phyloP scores from a whole-genome alignment of 1,140 invertebrate genomes.

The Ylistrum balloti region DNA sequence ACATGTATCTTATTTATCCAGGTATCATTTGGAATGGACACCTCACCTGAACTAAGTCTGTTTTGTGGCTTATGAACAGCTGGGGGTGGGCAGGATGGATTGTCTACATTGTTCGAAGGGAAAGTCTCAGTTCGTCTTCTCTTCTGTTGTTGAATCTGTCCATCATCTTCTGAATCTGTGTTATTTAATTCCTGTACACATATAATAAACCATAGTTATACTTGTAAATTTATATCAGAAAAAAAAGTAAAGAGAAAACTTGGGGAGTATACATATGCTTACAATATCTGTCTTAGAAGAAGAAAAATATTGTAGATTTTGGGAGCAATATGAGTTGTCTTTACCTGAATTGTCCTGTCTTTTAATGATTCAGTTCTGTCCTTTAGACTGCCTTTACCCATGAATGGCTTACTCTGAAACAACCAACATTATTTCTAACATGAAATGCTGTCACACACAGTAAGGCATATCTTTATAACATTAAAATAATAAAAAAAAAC shows the following conservation, averaged over 20 bases:
- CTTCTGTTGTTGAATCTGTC: background rate
- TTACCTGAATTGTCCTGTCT: background rate
- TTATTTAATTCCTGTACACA: background rate
- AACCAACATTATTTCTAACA: too few relatives aligned
- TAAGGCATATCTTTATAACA: too few relatives aligned
- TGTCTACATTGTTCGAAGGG: background rate
- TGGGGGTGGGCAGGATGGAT: background rate
- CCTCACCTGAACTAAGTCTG: background rate
- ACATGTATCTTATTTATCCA: too few relatives aligned
- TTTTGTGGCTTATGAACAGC: background rate
- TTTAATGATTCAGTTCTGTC: background rate
- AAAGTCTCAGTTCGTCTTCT: background rate
- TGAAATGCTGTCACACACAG: too few relatives aligned
- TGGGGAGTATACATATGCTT: too few relatives aligned
- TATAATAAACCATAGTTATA: background rate
- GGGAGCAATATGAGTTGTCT: too few relatives aligned
- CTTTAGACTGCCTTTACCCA: background rate
- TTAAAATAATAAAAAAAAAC: background rate
- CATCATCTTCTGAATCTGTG: background rate
- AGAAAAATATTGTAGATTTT: too few relatives aligned
- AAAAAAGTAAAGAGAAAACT: too few relatives aligned
- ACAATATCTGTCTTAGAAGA: too few relatives aligned
- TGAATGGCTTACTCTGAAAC: constrained; percentile 18
- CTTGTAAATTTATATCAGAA: too few relatives aligned
- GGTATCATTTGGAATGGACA: too few relatives aligned